Percentiles rank a stretch among this genome's conserved stretches.
Evolutionary conservation across 1,140 invertebrate genomes (phyloP).

Genomic region (Drosophila lacteicornis): DNA sequence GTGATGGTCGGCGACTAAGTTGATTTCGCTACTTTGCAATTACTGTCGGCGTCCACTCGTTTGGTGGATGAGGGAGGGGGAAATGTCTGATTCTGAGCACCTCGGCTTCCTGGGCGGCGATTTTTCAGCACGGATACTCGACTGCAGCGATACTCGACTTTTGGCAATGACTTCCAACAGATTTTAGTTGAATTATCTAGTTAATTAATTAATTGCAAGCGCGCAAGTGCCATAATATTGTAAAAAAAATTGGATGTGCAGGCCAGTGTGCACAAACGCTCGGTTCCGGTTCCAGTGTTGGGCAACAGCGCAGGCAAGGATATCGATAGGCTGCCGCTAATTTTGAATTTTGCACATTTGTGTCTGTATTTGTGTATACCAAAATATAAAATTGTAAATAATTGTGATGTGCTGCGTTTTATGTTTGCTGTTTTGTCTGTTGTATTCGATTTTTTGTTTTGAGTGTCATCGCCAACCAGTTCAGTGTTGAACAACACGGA

Average conservation of each 20-base stretch:
- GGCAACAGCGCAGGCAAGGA: constrained; percentile 14
- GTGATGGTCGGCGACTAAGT: constrained; percentile 13
- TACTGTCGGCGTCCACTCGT: constrained; percentile 33
- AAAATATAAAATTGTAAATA: constrained; percentile 23
- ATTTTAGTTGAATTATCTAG: not conserved
- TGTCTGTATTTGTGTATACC: constrained; percentile 5
- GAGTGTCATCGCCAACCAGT: not conserved
- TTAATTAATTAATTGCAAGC: constrained; percentile 8
- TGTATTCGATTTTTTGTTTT: not conserved
- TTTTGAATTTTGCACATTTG: constrained; percentile 51
- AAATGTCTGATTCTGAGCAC: not conserved
- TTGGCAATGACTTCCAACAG: constrained; percentile 5
- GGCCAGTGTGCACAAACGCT: constrained; percentile 32
- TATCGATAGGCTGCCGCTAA: constrained; percentile 29
- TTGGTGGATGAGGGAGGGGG: not conserved
- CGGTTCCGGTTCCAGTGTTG: constrained; percentile 39
- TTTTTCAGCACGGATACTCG: not conserved
- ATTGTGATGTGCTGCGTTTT: constrained; percentile 4
- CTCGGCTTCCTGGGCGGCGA: constrained; percentile 10
- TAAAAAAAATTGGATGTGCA: constrained; percentile 42
- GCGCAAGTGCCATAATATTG: constrained; percentile 60
- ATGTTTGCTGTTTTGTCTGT: constrained; percentile 1
- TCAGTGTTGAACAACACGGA: not conserved
- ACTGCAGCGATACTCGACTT: not conserved
- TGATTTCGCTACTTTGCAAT: constrained; percentile 32